Percentiles rank a stretch among this genome's conserved stretches.
These are phyloP conservation scores for Drosophila sp. DNA, from an alignment of 1,140 invertebrate genomes.

Conservation along the genomic window DNA sequence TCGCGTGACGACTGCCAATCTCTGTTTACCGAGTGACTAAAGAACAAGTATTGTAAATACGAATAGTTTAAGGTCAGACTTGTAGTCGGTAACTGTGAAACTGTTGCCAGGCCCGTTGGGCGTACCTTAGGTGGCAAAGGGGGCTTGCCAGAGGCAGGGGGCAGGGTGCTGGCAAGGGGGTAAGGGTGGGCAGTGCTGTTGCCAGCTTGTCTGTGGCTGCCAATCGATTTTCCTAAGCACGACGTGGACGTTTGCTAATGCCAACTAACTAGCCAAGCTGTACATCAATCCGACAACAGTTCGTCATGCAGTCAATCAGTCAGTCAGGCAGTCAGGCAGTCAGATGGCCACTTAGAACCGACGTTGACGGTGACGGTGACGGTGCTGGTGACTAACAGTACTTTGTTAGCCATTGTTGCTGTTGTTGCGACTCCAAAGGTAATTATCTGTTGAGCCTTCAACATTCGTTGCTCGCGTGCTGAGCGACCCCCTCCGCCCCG, in stretches of 20 bases:
- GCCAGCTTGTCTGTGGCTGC: slow-evolving; percentile 47
- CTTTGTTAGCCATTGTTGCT: slow-evolving; percentile 33
- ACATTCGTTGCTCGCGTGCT: slow-evolving; percentile 52
- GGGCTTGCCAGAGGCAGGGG: background rate
- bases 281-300: slow-evolving; percentile 7
- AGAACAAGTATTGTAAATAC: slow-evolving; percentile 31
- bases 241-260: slow-evolving; percentile 37
- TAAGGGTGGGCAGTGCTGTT: slow-evolving; percentile 20
- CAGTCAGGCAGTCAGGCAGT: slow-evolving; percentile 2
- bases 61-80: slow-evolving; percentile 46
- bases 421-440: slow-evolving; percentile 42
- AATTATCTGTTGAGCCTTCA: slow-evolving; percentile 70
- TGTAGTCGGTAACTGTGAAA: slow-evolving; percentile 43
- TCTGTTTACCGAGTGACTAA: slow-evolving; percentile 34
- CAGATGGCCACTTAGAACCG: slow-evolving; percentile 31
- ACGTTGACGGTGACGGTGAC: no score
- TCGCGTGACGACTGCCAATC: slow-evolving; percentile 42
- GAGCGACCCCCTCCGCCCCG: slow-evolving; percentile 5
- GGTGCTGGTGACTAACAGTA: slow-evolving; percentile 53
- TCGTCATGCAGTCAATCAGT: background rate
- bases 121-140: background rate
- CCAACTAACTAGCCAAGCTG: slow-evolving; percentile 30
- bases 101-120: slow-evolving; percentile 36
- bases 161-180: background rate
- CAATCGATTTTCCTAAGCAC: slow-evolving; percentile 44